Conservation (phyloP, 2,888 invertebrate species). For the Monochamus alternatus region DNA sequence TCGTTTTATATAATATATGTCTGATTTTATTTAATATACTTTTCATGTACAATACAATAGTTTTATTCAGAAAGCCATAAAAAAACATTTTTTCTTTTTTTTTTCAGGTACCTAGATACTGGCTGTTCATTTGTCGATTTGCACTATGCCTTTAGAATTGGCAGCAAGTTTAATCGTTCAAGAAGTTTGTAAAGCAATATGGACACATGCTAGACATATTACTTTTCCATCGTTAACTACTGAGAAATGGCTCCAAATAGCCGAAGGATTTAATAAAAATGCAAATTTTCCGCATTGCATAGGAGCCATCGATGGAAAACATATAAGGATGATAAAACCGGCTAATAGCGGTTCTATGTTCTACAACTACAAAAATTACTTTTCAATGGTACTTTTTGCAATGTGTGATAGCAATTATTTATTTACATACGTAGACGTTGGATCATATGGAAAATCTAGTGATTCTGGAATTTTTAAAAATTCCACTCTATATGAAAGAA, state of each 20-base stretch:
- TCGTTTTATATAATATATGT: too few relatives aligned
- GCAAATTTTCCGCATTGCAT: slow-evolving; percentile 59
- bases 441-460: slow-evolving; percentile 57
- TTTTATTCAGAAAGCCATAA: too few relatives aligned
- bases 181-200: slow-evolving; percentile 47
- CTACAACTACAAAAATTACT: slow-evolving; percentile 38
- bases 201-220: slow-evolving; percentile 38
- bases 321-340: slow-evolving; percentile 55
- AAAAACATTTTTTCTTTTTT: slow-evolving; percentile 10
- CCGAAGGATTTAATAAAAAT: slow-evolving; percentile 53
- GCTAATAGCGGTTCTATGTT: slow-evolving; percentile 48
- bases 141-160: slow-evolving; percentile 40
- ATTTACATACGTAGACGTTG: slow-evolving; percentile 58
- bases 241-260: slow-evolving; percentile 47
- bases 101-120: slow-evolving; percentile 40
- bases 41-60: too few relatives aligned
- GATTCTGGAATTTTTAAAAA: slow-evolving; percentile 58
- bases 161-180: slow-evolving; percentile 36
- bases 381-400: slow-evolving; percentile 59
- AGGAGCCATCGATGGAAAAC: slow-evolving; percentile 58
- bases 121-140: slow-evolving; percentile 37
- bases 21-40: too few relatives aligned
- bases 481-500: slow-evolving; percentile 52
- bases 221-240: slow-evolving; percentile 37
- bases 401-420: slow-evolving; percentile 57